These are phyloP conservation scores for Halcyon chelicuti DNA, from an alignment of 2,797 vertebrate genomes.

Conservation along the genomic window DNA sequence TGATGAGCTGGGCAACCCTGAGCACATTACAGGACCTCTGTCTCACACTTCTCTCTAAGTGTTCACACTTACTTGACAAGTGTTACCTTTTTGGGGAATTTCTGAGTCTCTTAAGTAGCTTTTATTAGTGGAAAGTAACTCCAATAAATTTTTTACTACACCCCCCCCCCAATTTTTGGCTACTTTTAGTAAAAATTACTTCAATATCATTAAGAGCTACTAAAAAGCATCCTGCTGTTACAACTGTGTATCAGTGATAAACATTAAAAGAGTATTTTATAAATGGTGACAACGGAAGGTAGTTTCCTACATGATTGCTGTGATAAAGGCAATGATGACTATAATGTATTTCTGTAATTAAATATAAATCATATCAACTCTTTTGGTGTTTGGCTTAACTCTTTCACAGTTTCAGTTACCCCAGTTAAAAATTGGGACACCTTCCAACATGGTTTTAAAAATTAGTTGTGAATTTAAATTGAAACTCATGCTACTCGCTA, in stretches of 20 bases:
- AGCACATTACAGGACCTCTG: neutral
- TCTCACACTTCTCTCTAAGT: neutral
- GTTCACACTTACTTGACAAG: neutral
- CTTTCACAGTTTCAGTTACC: neutral
- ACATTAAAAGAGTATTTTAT: conserved; percentile 1
- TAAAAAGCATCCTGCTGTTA: neutral
- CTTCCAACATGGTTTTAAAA: neutral
- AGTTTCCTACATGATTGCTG: neutral
- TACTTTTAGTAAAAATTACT: neutral
- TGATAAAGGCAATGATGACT: conserved; percentile 25
- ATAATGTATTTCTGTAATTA: neutral
- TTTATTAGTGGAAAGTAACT: neutral
- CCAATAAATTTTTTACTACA: neutral
- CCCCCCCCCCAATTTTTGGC: neutral
- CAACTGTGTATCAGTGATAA: conserved; percentile 1
- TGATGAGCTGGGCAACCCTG: neutral
- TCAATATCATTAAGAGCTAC: neutral
- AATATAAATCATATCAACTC: neutral
- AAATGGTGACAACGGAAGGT: conserved; percentile 8
- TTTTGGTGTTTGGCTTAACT: neutral
- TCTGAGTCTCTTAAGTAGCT: neutral
- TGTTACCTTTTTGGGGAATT: neutral
- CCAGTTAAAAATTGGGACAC: neutral
- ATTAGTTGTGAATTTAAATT: neutral
- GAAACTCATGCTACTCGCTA: neutral